These are phyloP conservation scores for Rattus rattus DNA, from an alignment of 2,113 vertebrate species.

Conservation along the genomic window DNA sequence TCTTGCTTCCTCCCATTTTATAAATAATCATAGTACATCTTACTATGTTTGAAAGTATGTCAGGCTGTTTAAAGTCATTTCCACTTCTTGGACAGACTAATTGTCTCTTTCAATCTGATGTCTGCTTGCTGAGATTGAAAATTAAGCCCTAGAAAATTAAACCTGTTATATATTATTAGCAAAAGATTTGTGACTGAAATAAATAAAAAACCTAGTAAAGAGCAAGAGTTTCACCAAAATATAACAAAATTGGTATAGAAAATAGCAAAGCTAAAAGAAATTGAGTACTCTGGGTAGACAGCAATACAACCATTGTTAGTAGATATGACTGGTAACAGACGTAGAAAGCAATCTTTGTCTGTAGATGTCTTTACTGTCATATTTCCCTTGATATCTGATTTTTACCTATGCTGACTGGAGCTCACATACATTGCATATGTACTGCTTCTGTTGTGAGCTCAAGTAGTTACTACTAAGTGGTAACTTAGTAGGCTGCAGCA, in stretches of 20 bases:
- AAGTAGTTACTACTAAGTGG: slow-evolving; percentile 36
- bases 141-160: slow-evolving; percentile 49
- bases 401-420: slow-evolving; percentile 61
- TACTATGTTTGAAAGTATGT: background rate
- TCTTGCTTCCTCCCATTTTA: slow-evolving; percentile 9
- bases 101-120: slow-evolving; percentile 17
- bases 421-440: slow-evolving; percentile 49
- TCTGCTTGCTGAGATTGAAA: slow-evolving; percentile 23
- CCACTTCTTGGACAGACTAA: slow-evolving; percentile 27
- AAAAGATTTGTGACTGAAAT: background rate
- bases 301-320: background rate
- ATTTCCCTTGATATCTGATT: slow-evolving; percentile 49
- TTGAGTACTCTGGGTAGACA: background rate
- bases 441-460: slow-evolving; percentile 45
- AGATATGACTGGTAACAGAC: background rate
- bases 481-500: slow-evolving; percentile 49
- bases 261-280: background rate
- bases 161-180: background rate
- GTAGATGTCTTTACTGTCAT: background rate
- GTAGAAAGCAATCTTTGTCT: slow-evolving; percentile 34
- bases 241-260: background rate
- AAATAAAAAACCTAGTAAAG: slow-evolving; percentile 10
- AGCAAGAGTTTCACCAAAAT: background rate
- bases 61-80: slow-evolving; percentile 44
- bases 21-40: slow-evolving; percentile 31